Base-by-base conservation (phyloP, 2,797 vertebrate genomes). In the Pipistrellus nathusii region DNA sequence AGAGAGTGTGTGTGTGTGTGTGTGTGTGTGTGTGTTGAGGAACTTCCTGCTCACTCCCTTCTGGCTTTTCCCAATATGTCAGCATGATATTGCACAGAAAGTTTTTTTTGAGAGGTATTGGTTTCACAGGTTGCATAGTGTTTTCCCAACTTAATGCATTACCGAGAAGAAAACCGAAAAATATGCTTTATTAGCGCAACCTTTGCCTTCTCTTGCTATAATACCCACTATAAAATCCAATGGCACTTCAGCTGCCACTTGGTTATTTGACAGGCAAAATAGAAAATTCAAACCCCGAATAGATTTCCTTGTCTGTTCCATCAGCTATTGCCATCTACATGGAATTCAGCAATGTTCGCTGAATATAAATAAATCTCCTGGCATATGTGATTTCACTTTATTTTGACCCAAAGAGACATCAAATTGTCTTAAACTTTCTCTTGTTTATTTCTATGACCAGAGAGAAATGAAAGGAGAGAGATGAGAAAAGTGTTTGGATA, bases 91-190 rank as follows among this genome's bases (percentile, higher is more conserved):
- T 91, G 46, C 46, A 78, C 73, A 93, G 85, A 92, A 83, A 85
- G 64, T 18, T 17, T 87, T 96, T 32, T 87, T 96, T 32, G 68
- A 51, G 84, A 94, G 55, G 68, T 51, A 11, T 13, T 48, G 0
- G 0, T 46, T 96, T 97, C 38, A 94, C 46, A 66, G 72, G 75
- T 53, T 32, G 10, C 15, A 76, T 38, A 10, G 10, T 3, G 57
- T 85, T 93, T 93, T 62, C 27, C 35, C 85, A 88, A 95, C 90
- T 88, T 2, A 44, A 15, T 46, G 88, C 30, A 83, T 89, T 46
- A 82, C 83, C 72, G 82, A 85, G 23, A n/a, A 64, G 66, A 87
- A 94, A 95, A 90, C n/a, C 8, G 71, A 94, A 90, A 96, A 80
- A 89, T 30, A 23, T 85, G 44, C 69, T 88, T 93, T 94, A 53